Percentiles rank a stretch among this genome's conserved stretches.
phyloP scores from a whole-genome alignment of 2,797 vertebrate species.

The Leptodactylus fallax region DNA sequence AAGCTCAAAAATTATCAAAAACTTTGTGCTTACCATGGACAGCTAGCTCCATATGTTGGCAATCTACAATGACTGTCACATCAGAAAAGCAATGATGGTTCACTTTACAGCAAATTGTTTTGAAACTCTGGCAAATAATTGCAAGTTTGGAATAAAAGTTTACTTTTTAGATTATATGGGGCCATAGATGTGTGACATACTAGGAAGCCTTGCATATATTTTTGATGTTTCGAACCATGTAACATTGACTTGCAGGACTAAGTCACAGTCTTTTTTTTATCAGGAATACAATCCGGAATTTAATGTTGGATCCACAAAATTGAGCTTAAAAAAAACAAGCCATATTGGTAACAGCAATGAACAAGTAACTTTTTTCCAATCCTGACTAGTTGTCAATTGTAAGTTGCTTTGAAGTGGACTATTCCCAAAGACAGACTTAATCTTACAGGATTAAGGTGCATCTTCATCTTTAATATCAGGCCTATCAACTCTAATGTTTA shows the following conservation, averaged over 20 bases:
- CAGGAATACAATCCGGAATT: neutral
- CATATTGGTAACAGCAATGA: neutral
- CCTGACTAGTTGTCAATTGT: neutral
- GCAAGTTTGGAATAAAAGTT: neutral
- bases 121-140: neutral
- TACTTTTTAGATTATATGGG: neutral
- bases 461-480: neutral
- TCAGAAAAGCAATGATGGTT: neutral
- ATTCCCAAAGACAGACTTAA: neutral
- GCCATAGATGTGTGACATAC: neutral
- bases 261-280: neutral
- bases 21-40: neutral
- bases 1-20: neutral
- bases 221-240: neutral
- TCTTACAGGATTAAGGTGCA: neutral
- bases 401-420: neutral
- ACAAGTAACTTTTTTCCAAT: neutral
- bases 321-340: neutral
- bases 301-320: neutral
- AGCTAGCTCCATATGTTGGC: neutral
- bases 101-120: neutral
- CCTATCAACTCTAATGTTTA: neutral
- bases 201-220: neutral
- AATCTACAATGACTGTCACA: neutral
- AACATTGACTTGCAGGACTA: neutral